Evolutionary conservation across 2,797 vertebrate species (phyloP).

Genomic region (Sebastes steindachneri): DNA sequence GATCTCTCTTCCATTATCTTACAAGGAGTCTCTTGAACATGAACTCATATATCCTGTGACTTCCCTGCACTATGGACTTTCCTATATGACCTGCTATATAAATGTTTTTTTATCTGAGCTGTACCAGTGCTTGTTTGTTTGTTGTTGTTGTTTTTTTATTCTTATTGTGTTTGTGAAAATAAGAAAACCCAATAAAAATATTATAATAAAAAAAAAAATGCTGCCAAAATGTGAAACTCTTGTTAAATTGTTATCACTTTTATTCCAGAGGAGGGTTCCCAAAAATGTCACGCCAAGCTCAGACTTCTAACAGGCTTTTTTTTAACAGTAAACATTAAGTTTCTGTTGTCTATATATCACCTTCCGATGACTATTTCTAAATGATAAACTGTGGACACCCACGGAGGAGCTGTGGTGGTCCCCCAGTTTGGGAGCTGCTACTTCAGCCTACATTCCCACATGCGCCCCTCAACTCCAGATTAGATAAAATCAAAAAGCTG

Average conservation of each 20-base stretch:
- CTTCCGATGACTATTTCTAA: neutral
- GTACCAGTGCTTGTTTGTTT: too few relatives aligned
- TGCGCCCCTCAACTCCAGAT: constrained; percentile 36
- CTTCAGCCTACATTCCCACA: constrained; percentile 41
- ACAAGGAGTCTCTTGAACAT: too few relatives aligned
- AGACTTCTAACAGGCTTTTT: neutral
- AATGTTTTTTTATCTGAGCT: too few relatives aligned
- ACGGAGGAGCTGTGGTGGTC: constrained; percentile 40
- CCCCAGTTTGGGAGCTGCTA: constrained; percentile 27
- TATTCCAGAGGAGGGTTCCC: neutral
- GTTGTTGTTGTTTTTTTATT: too few relatives aligned
- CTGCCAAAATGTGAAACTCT: constrained; percentile 10
- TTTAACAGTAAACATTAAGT: neutral
- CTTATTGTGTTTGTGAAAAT: too few relatives aligned
- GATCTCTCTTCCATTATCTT: too few relatives aligned
- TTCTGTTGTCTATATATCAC: neutral
- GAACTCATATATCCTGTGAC: too few relatives aligned
- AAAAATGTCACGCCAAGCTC: constrained; percentile 1
- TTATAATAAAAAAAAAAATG: neutral
- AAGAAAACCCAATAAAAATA: too few relatives aligned
- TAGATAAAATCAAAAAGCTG: constrained; percentile 17
- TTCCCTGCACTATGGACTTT: too few relatives aligned
- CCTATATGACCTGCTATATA: too few relatives aligned
- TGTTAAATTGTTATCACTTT: constrained; percentile 8
- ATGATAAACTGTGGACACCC: neutral